phyloP scores from a whole-genome alignment of 2,113 vertebrate genomes.

The Leptodactylus fuscus region DNA sequence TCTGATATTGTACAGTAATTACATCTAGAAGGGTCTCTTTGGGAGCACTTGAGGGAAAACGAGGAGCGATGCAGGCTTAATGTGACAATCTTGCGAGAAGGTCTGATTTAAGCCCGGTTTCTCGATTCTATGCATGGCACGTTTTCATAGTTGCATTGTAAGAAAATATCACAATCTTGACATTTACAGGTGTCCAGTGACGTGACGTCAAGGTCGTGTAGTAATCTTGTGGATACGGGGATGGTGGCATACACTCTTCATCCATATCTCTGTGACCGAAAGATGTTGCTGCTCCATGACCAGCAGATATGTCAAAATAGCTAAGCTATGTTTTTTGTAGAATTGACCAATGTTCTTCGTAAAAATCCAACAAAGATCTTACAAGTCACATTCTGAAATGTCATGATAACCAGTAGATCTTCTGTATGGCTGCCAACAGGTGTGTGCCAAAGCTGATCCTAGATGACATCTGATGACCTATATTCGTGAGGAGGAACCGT shows the following conservation, averaged over 20 bases:
- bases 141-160: background rate
- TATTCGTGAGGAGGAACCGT: background rate
- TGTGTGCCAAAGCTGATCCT: background rate
- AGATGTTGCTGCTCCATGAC: background rate
- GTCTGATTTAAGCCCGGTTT: slow-evolving; percentile 61
- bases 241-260: background rate
- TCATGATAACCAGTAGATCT: too few relatives aligned
- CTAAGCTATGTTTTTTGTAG: too few relatives aligned
- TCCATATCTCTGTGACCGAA: background rate
- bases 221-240: background rate
- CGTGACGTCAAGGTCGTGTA: background rate
- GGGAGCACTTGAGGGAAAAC: slow-evolving; percentile 66
- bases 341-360: too few relatives aligned
- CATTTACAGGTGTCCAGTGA: background rate
- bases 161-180: background rate
- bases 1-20: slow-evolving; percentile 73
- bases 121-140: slow-evolving; percentile 44
- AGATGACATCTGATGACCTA: background rate
- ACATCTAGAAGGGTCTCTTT: slow-evolving; percentile 69
- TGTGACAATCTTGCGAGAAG: slow-evolving; percentile 63
- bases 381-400: too few relatives aligned
- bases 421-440: background rate
- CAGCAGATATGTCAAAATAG: background rate
- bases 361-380: too few relatives aligned
- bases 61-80: slow-evolving; percentile 69